Evolutionary conservation across 2,113 vertebrate genomes (phyloP).

Genomic region (Isurus oxyrinchus): DNA sequence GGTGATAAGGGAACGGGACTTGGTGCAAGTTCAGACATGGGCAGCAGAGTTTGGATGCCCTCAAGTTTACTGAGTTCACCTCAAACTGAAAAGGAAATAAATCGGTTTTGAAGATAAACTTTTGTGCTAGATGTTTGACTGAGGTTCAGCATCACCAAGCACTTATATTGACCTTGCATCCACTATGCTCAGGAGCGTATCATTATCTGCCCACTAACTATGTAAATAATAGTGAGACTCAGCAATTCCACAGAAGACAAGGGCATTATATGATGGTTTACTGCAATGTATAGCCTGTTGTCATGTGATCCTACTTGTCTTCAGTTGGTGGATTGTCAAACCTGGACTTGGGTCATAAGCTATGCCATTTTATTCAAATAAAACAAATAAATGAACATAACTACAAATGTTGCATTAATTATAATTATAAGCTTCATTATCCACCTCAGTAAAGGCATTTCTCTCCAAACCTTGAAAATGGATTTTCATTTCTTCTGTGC

Average conservation of each 20-base stretch:
- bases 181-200: not conserved
- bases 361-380: not conserved
- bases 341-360: not conserved
- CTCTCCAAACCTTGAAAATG: not conserved
- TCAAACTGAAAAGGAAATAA: not conserved
- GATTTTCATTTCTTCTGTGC: not conserved
- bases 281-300: not conserved
- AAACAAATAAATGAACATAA: not conserved
- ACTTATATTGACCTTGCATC: not conserved
- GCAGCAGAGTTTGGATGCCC: no score
- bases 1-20: no score
- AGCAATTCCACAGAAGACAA: not conserved
- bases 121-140: not conserved
- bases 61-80: not conserved
- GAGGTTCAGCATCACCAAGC: not conserved
- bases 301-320: not conserved
- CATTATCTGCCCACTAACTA: not conserved
- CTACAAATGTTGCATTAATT: not conserved
- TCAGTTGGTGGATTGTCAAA: not conserved
- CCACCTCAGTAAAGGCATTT: not conserved
- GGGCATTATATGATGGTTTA: not conserved
- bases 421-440: not conserved
- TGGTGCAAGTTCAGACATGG: no score
- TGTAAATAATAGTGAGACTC: not conserved
- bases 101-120: not conserved